These are phyloP conservation scores for Schizothorax lantsangensis DNA, from an alignment of 2,797 vertebrate species.

Conservation along the genomic window DNA sequence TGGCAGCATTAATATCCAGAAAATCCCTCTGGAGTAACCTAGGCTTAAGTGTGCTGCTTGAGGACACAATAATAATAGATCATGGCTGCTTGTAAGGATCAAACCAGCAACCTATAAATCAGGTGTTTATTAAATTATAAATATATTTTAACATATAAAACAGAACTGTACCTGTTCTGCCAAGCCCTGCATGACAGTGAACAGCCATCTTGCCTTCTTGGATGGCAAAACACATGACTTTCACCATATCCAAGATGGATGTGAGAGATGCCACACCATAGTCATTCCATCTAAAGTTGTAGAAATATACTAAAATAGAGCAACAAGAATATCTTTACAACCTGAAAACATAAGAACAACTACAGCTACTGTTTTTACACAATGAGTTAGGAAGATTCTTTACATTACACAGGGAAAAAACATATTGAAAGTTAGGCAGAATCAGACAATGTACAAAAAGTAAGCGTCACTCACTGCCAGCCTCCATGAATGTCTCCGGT, in stretches of 20 bases:
- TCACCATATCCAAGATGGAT: slow-evolving; percentile 92
- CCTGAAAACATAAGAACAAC: background rate
- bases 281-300: slow-evolving; percentile 97
- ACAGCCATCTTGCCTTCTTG: slow-evolving; percentile 95
- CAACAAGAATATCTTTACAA: slow-evolving; percentile 24
- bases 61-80: background rate
- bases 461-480: slow-evolving; percentile 86
- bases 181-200: slow-evolving; percentile 96
- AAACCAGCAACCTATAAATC: background rate
- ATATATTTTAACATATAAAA: background rate
- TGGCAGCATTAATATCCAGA: background rate
- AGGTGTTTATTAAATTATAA: background rate
- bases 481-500: slow-evolving; percentile 95
- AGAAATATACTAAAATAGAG: slow-evolving; percentile 91
- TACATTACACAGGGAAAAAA: background rate
- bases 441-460: background rate
- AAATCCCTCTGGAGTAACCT: background rate
- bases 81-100: background rate
- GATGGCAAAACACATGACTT: slow-evolving; percentile 94
- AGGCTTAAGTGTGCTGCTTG: background rate
- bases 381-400: background rate
- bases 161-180: slow-evolving; percentile 88
- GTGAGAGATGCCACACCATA: slow-evolving; percentile 92
- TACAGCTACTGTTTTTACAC: background rate
- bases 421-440: background rate